Evolutionary conservation across 2,113 vertebrate species (phyloP).

Genomic region (Oceanites oceanicus): DNA sequence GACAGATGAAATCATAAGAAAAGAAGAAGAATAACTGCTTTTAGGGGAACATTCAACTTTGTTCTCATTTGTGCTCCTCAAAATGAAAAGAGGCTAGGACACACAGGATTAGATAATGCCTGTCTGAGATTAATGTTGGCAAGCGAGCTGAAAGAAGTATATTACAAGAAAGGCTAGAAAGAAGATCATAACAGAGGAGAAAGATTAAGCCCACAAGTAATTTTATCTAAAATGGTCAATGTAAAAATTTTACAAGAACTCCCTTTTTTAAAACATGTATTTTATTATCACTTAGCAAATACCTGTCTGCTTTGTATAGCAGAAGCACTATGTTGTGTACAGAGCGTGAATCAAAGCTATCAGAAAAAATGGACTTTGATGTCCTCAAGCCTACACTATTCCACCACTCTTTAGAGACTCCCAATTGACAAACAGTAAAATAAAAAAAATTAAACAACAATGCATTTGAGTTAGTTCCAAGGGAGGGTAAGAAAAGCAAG

Average conservation of each 20-base stretch:
- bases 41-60: background rate
- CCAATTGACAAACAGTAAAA: background rate
- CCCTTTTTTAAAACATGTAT: background rate
- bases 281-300: background rate
- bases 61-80: background rate
- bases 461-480: slow-evolving; percentile 23
- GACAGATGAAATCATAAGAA: background rate
- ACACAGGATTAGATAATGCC: background rate
- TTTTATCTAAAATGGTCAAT: background rate
- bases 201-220: background rate
- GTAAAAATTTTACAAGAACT: background rate
- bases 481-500: slow-evolving; percentile 31
- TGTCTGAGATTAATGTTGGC: background rate
- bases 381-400: background rate
- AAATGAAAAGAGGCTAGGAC: background rate
- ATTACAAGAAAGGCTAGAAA: background rate
- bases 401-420: background rate
- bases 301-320: background rate
- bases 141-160: background rate
- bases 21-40: background rate
- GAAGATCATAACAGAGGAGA: background rate
- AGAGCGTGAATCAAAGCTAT: background rate
- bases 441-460: background rate
- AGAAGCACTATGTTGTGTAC: background rate
- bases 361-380: background rate